These are phyloP conservation scores for Rhynchotus rufescens DNA, from an alignment of 2,797 vertebrate genomes.

Conservation along the genomic window DNA sequence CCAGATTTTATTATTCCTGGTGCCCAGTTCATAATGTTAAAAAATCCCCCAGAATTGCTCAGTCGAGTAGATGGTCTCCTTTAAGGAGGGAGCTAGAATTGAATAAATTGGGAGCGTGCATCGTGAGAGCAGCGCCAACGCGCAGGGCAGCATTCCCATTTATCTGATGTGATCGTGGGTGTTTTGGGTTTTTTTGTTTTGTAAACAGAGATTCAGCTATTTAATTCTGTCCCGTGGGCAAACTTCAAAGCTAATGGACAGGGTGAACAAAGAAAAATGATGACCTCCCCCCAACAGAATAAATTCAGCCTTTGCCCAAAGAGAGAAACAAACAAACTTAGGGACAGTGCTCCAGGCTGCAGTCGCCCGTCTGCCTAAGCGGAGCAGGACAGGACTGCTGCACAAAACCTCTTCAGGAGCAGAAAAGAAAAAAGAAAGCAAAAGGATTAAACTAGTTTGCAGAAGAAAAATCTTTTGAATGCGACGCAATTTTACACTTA, in stretches of 20 bases:
- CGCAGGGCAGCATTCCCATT: constrained; percentile 12
- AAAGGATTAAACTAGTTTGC: background rate
- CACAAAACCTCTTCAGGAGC: background rate
- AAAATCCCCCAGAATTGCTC: background rate
- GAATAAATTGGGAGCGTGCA: constrained; percentile 16
- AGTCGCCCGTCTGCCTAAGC: background rate
- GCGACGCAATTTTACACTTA: background rate
- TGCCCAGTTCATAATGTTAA: background rate
- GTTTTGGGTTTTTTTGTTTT: background rate
- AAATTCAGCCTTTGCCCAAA: constrained; percentile 49
- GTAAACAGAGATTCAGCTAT: constrained; percentile 48
- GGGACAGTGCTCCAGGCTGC: background rate
- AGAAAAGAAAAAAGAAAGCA: background rate
- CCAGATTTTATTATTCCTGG: constrained; percentile 18
- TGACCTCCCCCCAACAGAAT: constrained; percentile 36
- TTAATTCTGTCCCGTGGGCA: constrained; percentile 59
- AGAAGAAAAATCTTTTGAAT: background rate
- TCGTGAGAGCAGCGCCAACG: background rate
- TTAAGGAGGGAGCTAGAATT: background rate
- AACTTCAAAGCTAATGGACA: constrained; percentile 61
- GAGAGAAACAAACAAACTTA: background rate
- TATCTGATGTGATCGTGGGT: constrained; percentile 35
- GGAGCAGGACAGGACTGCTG: background rate
- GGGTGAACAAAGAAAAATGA: constrained; percentile 55
- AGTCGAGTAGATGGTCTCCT: constrained; percentile 31